Conservation (phyloP, 2,888 invertebrate species). For the Rhagonycha fulva region DNA sequence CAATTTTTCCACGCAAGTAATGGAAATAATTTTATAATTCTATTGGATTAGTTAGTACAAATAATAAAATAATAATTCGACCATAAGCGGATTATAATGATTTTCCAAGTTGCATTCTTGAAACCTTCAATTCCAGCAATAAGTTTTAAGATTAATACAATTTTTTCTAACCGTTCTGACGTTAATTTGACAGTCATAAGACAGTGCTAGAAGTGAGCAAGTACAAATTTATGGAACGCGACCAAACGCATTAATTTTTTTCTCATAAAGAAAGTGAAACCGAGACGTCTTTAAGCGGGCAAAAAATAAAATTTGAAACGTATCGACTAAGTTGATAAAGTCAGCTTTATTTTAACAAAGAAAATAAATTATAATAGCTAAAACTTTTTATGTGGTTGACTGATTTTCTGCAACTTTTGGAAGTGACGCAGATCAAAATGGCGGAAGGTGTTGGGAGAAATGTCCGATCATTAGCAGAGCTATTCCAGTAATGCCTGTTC, state of each 20-base stretch:
- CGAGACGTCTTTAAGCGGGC: neutral
- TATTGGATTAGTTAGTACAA: neutral
- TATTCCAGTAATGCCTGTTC: slow-evolving; percentile 35
- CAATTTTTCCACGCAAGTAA: neutral
- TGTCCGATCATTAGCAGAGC: slow-evolving; percentile 38
- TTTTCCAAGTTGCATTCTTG: neutral
- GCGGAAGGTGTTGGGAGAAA: slow-evolving; percentile 37
- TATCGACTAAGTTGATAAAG: neutral
- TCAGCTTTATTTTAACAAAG: neutral
- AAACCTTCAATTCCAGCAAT: neutral
- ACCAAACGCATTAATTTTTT: neutral
- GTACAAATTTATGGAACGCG: neutral
- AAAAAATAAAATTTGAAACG: neutral
- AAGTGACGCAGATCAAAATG: slow-evolving; percentile 33
- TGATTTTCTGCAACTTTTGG: slow-evolving; percentile 23
- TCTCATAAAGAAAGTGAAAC: neutral
- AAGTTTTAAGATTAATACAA: neutral
- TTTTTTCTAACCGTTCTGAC: neutral
- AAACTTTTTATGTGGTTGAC: slow-evolving; percentile 29
- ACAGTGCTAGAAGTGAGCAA: neutral
- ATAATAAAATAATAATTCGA: neutral
- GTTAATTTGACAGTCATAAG: neutral
- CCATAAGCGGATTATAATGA: neutral
- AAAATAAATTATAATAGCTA: neutral
- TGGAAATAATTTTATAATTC: neutral